Conservation (phyloP, 2,113 vertebrate species). For the Fregata magnificens region DNA sequence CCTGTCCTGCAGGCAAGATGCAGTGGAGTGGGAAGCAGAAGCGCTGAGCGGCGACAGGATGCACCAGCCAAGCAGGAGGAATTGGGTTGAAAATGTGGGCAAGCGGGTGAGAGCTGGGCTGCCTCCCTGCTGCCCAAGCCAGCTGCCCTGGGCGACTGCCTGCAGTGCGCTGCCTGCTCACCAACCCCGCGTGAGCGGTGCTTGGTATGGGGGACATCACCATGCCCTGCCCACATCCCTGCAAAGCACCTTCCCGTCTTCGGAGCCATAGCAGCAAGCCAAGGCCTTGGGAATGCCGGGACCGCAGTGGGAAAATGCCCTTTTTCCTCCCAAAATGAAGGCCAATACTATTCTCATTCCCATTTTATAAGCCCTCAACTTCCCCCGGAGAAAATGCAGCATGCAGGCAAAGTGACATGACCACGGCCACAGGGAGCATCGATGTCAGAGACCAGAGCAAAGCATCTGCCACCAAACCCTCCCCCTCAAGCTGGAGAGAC, state of each 20-base stretch:
- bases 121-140: background rate
- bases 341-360: fast-evolving
- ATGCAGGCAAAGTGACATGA: fast-evolving
- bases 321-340: background rate
- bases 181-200: fast-evolving
- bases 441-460: fast-evolving
- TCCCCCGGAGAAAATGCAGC: fast-evolving
- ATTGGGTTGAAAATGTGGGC: background rate
- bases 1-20: conserved; percentile 16
- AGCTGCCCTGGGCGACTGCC: background rate
- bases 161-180: background rate
- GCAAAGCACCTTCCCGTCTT: background rate
- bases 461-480: background rate
- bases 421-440: fast-evolving
- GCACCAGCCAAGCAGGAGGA: background rate
- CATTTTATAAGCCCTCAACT: fast-evolving
- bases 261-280: background rate
- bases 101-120: background rate
- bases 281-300: background rate
- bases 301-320: background rate
- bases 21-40: background rate
- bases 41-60: background rate
- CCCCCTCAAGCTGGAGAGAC: background rate
- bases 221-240: fast-evolving
- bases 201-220: background rate